Evolutionary conservation across 92 coral and sea anemone species (phyloP), one percentile per base, ranked within the genome.

Genomic region (Heteractis magnifica): DNA sequence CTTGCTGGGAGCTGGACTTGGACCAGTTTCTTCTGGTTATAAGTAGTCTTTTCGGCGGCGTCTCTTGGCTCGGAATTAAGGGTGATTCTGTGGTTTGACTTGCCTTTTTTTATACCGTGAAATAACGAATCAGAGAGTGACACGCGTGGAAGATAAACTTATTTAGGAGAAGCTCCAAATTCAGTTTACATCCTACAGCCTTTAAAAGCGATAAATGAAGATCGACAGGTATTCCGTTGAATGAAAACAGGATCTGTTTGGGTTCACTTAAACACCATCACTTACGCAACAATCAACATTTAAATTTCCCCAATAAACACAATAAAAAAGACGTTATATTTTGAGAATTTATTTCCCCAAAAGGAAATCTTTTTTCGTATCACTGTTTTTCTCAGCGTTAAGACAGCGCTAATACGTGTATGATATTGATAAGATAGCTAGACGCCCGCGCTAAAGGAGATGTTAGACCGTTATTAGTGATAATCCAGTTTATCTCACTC

Each of bases 1-100:
- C 44, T 34, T 34, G 44, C 44, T 2, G 44, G 44, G 44, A 34
- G 1, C 44, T 34, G 44, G 44, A 34, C 44, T 34, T 34, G 44
- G 44, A 8, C 58, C 9, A 12, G 58, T 53, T 53, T 53, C 58
- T 53, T 53, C 58, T 53, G 58, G 6, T 8, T 34, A 34, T 2
- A 34, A 34, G 44, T 34, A 34, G 44, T 34, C 44, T 34, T 34
- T 34, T 34, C 3, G 44, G 44, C 2, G 44, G 44, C 44, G 44
- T 34, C 44, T 34, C 20, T 62, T n/a, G 26, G 70, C 10, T 62
- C 23, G 70, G 26, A 18, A 62, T 34, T 34, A 34, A 34, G 3
- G 70, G 70, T 62, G 70, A 62, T 20, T 7, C 70, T n/a, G 70
- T 23, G 70, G 70, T 62, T 62, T 62, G 70, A 23, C 53, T 76